Evolutionary conservation across 2,888 invertebrate species (phyloP), one percentile per base, ranked within the genome.

Genomic region (Bursaphelenchus okinawaensis): DNA sequence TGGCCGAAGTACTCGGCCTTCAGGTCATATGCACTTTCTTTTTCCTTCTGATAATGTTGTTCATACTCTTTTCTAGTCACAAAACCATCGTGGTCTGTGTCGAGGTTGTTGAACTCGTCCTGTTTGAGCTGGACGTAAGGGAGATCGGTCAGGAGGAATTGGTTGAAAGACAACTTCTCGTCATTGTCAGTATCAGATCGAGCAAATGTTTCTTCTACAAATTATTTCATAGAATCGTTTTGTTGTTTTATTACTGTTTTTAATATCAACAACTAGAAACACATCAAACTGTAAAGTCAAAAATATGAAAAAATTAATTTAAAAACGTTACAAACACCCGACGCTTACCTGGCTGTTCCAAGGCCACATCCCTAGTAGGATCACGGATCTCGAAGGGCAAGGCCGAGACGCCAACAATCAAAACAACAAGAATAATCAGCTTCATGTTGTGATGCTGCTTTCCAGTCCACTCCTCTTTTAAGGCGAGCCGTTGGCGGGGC

Each of bases 81-180:
- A 56, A 66, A 67, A n/a, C 76, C 77, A 29, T 78, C 76, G 26
- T 69, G 65, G 62, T 79, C 70, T 52, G 70, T 68, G 52, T 79
- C 79, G 19, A 78, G 61, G 7, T 65, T 62, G 31, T 78, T 71
- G 67, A 78, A 79, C 59, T 79, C 79, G 50, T 79, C 79, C 51
- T 72, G 69, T 63, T 79, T 79, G 7, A 78, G 71, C 23, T 77
- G 73, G 28, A 77, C 79, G 50, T 76, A 79, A 1, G 73, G 72
- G 24, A 73, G 50, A 58, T 79, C 79, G 72, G 76, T 75, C 63
- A 78, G 75, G 7, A 79, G 69, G 63, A 77, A 79, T 58, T 79
- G 78, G 55, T 77, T 73, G 55, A 79, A 79, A 12, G 69, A 71
- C 23, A 79, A 64, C 9, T 64, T 62, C 29, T 72, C 71, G 55